Evolutionary conservation across 1,140 invertebrate species (phyloP).

Genomic region (Acromyrmex echinatior): DNA sequence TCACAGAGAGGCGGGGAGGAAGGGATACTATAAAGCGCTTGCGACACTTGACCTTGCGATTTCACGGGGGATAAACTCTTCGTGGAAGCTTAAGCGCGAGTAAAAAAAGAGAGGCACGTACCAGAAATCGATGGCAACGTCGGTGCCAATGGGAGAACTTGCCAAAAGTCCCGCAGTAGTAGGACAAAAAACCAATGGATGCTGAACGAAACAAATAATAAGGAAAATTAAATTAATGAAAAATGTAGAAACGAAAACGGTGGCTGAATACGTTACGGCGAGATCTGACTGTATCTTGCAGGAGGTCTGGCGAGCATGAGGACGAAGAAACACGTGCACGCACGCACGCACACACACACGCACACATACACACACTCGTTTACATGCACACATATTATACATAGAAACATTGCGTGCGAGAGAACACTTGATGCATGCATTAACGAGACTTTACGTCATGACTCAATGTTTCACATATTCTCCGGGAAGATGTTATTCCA

Average conservation of each 20-base stretch:
- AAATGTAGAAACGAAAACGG: conserved; percentile 1
- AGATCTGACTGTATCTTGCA: conserved; percentile 23
- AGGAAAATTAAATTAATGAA: conserved; percentile 72
- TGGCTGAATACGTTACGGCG: not conserved
- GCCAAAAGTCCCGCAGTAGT: conserved; percentile 80
- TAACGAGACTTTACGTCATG: not conserved
- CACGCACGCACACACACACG: not conserved
- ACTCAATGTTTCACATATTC: not conserved
- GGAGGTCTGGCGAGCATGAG: conserved; percentile 48
- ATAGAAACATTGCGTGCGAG: not conserved
- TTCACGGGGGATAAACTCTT: not conserved
- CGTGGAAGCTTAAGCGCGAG: conserved; percentile 56
- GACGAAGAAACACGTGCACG: not conserved
- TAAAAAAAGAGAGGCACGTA: conserved; percentile 72
- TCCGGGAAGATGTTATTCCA: not conserved
- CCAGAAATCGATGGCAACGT: conserved; percentile 81
- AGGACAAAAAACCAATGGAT: conserved; percentile 84
- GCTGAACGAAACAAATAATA: conserved; percentile 84
- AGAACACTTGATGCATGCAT: conserved; percentile 4
- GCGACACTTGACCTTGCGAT: conserved; percentile 24
- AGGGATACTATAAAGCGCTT: not conserved
- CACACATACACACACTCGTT: not conserved
- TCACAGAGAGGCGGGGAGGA: not conserved
- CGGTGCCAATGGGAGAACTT: conserved; percentile 83
- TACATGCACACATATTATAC: not conserved